Evolutionary conservation across 2,888 invertebrate genomes (phyloP).

Genomic region (Zaprionus lineosus): DNA sequence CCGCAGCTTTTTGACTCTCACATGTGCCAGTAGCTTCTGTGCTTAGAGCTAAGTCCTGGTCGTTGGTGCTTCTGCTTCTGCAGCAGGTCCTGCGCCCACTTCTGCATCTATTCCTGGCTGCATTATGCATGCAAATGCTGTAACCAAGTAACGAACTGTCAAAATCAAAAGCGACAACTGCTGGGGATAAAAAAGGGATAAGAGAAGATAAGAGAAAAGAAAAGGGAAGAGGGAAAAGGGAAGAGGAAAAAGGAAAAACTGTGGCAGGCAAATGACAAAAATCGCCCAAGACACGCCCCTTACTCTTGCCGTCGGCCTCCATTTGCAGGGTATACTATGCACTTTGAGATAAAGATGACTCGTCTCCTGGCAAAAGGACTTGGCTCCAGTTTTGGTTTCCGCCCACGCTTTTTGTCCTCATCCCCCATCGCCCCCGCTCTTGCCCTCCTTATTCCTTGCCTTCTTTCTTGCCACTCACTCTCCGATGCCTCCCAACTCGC

Average conservation of each 20-base stretch:
- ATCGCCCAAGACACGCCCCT: slow-evolving; percentile 23
- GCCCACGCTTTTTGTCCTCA: neutral
- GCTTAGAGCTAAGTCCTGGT: slow-evolving; percentile 5
- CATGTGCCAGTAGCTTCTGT: slow-evolving; percentile 33
- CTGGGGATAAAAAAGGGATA: slow-evolving; percentile 6
- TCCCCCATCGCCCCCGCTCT: too few species aligned
- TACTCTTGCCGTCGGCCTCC: neutral
- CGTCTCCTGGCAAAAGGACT: slow-evolving; percentile 41
- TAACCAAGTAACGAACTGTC: slow-evolving; percentile 77
- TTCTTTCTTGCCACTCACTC: too few species aligned
- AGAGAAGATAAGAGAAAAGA: slow-evolving; percentile 3
- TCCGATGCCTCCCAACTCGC: too few species aligned
- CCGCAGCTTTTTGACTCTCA: slow-evolving; percentile 9
- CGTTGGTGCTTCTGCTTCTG: slow-evolving; percentile 6
- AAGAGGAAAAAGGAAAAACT: slow-evolving; percentile 37
- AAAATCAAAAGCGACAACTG: slow-evolving; percentile 69
- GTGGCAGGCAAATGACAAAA: too few species aligned
- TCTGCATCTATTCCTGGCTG: slow-evolving; percentile 5
- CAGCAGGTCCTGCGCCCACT: neutral
- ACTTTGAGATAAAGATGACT: slow-evolving; percentile 58
- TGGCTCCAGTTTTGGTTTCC: slow-evolving; percentile 21
- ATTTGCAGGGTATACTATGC: slow-evolving; percentile 51
- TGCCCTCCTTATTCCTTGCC: too few species aligned
- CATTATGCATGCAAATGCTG: slow-evolving; percentile 78
- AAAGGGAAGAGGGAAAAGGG: neutral